Conservation (phyloP, 2,113 vertebrate species). For the Aptenodytes forsteri region DNA sequence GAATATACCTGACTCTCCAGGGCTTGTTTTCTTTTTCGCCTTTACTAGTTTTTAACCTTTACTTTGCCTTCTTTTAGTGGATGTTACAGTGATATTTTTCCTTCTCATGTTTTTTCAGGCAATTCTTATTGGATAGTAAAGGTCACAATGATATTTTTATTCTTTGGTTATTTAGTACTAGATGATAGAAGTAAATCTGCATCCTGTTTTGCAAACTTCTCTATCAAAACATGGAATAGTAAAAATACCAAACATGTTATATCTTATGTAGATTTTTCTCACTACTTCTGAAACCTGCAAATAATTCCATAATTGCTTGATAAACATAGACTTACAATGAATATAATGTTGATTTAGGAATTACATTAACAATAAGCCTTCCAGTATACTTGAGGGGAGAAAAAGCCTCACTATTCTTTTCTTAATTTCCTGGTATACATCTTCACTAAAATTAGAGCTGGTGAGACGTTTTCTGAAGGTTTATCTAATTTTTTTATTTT, state of each 20-base stretch:
- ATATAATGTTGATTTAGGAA: not conserved
- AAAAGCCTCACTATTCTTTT: not conserved
- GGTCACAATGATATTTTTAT: not conserved
- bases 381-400: not conserved
- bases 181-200: not conserved
- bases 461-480: not conserved
- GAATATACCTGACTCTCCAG: not conserved
- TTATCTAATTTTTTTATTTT: not conserved
- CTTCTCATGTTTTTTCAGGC: not conserved
- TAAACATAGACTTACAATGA: not conserved
- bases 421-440: not conserved
- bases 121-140: not conserved
- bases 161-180: not conserved
- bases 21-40: not conserved
- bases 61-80: not conserved
- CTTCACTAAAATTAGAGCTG: not conserved
- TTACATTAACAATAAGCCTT: not conserved
- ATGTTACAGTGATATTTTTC: not conserved
- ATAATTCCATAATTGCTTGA: not conserved
- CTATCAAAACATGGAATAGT: not conserved
- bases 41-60: not conserved
- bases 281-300: not conserved
- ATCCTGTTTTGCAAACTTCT: not conserved
- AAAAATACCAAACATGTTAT: not conserved
- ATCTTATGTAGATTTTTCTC: not conserved